Evolutionary conservation across 92 coral and sea anemone species (phyloP), one percentile per base, ranked within the genome.

Genomic region (Montipora capitata): DNA sequence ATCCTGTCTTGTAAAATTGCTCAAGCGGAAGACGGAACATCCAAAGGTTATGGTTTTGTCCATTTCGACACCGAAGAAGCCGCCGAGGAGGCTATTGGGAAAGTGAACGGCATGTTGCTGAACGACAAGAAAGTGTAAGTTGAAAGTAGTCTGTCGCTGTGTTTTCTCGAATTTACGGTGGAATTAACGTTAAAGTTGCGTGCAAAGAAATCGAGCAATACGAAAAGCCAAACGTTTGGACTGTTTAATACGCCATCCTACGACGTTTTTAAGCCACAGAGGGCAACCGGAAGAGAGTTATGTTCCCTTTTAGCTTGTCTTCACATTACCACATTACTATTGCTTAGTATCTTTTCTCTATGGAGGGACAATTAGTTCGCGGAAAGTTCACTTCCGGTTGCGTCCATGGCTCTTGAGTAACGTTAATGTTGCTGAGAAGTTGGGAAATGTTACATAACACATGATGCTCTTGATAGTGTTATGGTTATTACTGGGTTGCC

Each of bases 81-180:
- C 4, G 99, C 99, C 39, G 94, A 88, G 45, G 75, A 86, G 40
- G 99, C 99, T 66, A 97, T 97, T 41, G 90, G 17, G n/a, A 95
- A 95, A 91, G 99, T 97, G 75, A 96, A 97, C 83, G 99, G 99
- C 93, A 97, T 95, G 98, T 95, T 97, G 97, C 73, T 97, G 87
- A 97, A 97, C 81, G 99, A 97, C 96, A 95, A 95, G 87, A 95
- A 97, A 94, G 99, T 97, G 99, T 97, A 92, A 95, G 99, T 95
- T 39, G 48, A 49, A 77, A 39, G 16, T 42, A 14, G 39, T 58
- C 59, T 3, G 78, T 62, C 56, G 10, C 10, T 48, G 52, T 5
- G 52, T 71, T 41, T 0, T 6, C 2, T 35, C 16, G 16, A 7
- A 14, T 35, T 11, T 1, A 10, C 4, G 4, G 10, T 6, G n/a